Base-by-base conservation (phyloP, 2,113 vertebrate species). In the Silurus meridionalis region DNA sequence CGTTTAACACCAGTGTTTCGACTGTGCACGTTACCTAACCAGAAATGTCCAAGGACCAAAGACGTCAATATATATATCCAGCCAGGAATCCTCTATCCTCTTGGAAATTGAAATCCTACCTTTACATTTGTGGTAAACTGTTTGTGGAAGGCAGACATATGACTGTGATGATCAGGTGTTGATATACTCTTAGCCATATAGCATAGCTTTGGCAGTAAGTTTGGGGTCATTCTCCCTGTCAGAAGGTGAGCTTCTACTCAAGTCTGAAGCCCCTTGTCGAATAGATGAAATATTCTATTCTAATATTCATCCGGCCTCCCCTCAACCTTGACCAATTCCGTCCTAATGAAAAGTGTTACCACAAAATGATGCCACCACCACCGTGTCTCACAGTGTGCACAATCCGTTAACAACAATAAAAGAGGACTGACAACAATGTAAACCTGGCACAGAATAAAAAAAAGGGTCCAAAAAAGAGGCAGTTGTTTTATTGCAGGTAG, bases 401-500 rank as follows among this genome's bases (percentile, higher is more conserved):
- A 50, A 28, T n/a, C 9, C 8, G n/a, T n/a, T 57, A 81, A 11
- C 11, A 52, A 64, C 25, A 83, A 37, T 55, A 80, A 67, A 23
- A 4, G 9, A 53, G 58, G 28, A 75, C 14, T 46, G 15, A 58
- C 61, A 79, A 6, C 80, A 60, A 90, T 46, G 14, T 63, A 63
- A 28, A 52, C 69, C 80, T 72, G 37, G 48, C 37, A 17, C 23
- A 14, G 23, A 78, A 25, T 37, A 46, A 82, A 82, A 72, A 89
- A n/a, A 58, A 57, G 15, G 77, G 25, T 58, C 15, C 57, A 13
- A 80, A 80, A 37, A 87, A 82, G 80, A 84, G 90, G 84, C 90
- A 89, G 82, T 78, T 69, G n/a, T 90, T 90, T 90, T 90, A 90
- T 90, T 90, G 90, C 90, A 82, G 86, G 84, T 81, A 82, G 82